These are phyloP conservation scores for Pheosia tremula DNA, from an alignment of 2,888 invertebrate species.

Conservation along the genomic window DNA sequence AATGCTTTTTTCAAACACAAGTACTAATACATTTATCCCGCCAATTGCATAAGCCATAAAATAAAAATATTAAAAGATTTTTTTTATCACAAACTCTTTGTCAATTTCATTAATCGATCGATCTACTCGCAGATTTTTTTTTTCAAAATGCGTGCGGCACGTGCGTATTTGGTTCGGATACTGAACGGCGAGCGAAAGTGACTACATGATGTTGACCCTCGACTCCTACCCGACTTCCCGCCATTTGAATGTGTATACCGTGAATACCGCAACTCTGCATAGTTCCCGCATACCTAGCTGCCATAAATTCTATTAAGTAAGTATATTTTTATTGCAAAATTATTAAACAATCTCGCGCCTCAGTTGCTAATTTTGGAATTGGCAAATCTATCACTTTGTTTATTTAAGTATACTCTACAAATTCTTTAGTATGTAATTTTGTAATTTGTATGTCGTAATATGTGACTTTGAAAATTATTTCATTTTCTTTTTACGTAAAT, in stretches of 20 bases:
- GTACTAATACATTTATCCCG: background rate
- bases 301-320: background rate
- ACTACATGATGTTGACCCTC: constrained; percentile 55
- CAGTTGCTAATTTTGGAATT: background rate
- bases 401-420: too few relatives aligned
- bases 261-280: constrained; percentile 36
- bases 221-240: constrained; percentile 44
- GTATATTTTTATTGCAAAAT: background rate
- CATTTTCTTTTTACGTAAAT: too few relatives aligned
- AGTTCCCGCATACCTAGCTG: constrained; percentile 7
- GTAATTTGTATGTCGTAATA: too few relatives aligned
- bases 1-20: background rate
- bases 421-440: too few relatives aligned
- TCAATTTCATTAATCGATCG: background rate
- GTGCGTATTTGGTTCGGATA: constrained; percentile 56
- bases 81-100: constrained; percentile 18
- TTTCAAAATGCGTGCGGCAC: constrained; percentile 49
- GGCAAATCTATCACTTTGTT: background rate
- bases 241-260: constrained; percentile 41
- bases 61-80: constrained; percentile 8
- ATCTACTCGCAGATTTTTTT: constrained; percentile 9
- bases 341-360: background rate
- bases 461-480: too few relatives aligned
- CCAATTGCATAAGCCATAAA: background rate
- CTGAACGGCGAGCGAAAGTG: constrained; percentile 74